phyloP scores from a whole-genome alignment of 1,140 invertebrate genomes.

The Andrena cerasifolii region DNA sequence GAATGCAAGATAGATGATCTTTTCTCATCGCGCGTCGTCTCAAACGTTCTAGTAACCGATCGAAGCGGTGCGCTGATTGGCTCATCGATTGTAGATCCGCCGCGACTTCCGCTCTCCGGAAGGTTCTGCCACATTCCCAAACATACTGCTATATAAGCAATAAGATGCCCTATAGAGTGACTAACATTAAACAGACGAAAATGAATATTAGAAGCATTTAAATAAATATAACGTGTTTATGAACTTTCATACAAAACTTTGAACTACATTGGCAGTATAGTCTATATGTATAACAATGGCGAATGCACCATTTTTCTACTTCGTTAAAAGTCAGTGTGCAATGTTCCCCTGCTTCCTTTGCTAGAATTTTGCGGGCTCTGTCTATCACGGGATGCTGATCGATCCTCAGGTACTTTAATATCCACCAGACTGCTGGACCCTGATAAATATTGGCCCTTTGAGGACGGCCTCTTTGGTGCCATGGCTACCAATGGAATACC shows the following conservation, averaged over 20 bases:
- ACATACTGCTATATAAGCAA: not conserved
- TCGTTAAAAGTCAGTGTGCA: constrained; percentile 70
- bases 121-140: too few relatives aligned
- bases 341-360: constrained; percentile 29
- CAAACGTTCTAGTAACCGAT: too few relatives aligned
- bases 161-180: not conserved
- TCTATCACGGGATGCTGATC: constrained; percentile 48
- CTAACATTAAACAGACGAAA: not conserved
- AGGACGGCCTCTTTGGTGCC: constrained; percentile 60
- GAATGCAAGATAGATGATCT: too few relatives aligned
- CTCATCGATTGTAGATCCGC: too few relatives aligned
- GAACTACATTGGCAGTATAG: not conserved
- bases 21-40: too few relatives aligned
- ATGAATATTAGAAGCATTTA: not conserved
- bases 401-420: constrained; percentile 51
- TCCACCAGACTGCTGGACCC: constrained; percentile 75
- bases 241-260: not conserved
- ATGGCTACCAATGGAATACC: constrained; percentile 55
- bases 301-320: too few relatives aligned
- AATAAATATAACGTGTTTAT: constrained; percentile 24
- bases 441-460: constrained; percentile 71
- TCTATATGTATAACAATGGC: not conserved
- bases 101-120: too few relatives aligned
- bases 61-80: too few relatives aligned
- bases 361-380: constrained; percentile 62